Percentiles rank a stretch among this genome's conserved stretches.
Conservation (phyloP, 2,113 vertebrate genomes). For the Daubentonia madagascariensis region DNA sequence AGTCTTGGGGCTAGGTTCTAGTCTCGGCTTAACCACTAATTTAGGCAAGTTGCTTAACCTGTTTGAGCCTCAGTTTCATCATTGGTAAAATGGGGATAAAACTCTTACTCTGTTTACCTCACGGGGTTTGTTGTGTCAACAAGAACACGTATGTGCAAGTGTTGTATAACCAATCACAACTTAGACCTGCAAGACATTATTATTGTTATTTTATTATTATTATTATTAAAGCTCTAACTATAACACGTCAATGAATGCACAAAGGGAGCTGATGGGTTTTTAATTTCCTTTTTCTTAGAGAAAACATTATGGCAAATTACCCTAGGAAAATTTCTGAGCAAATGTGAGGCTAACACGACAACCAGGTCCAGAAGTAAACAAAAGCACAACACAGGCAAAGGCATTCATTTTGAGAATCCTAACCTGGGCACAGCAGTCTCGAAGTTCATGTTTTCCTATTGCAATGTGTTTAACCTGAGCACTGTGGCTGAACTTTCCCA, state of each 20-base stretch:
- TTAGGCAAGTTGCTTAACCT: background rate
- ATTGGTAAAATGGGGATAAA: background rate
- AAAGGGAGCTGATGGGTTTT: background rate
- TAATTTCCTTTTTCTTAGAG: background rate
- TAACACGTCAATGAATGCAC: background rate
- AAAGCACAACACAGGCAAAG: background rate
- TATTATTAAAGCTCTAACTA: background rate
- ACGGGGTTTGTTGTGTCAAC: background rate
- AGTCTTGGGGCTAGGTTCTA: background rate
- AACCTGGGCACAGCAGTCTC: background rate
- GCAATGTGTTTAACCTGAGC: conserved; percentile 11
- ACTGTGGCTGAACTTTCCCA: background rate
- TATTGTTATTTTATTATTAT: background rate
- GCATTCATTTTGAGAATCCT: conserved; percentile 40
- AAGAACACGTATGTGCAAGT: background rate
- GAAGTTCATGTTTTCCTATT: background rate
- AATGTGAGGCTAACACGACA: background rate
- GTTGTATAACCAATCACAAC: background rate
- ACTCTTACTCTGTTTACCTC: background rate
- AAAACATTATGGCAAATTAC: conserved; percentile 6
- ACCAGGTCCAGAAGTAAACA: background rate
- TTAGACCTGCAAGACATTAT: background rate
- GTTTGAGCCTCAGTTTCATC: background rate
- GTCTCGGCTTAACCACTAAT: background rate
- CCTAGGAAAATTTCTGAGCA: background rate